phyloP scores from a whole-genome alignment of 2,888 invertebrate species.

The Dasypogon diadema region DNA sequence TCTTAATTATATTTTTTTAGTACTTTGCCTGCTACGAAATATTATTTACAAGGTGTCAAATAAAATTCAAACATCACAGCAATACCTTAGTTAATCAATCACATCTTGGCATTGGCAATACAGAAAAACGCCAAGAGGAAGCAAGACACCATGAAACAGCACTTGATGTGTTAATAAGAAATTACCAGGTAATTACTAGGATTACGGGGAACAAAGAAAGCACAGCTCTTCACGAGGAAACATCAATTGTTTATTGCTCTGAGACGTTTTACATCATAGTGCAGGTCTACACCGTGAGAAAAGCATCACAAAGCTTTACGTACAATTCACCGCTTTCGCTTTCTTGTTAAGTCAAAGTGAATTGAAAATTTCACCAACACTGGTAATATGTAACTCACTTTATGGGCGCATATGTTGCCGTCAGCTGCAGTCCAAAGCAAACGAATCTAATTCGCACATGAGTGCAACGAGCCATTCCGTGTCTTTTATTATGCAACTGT shows the following conservation, averaged over 20 bases:
- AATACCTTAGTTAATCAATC: not conserved
- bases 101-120: not conserved
- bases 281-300: too few relatives aligned
- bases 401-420: not conserved
- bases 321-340: slow-evolving; percentile 29
- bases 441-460: slow-evolving; percentile 16
- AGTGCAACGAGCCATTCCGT: not conserved
- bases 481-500: slow-evolving; percentile 1
- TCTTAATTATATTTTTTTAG: not conserved
- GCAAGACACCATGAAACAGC: not conserved
- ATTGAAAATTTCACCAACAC: slow-evolving; percentile 34
- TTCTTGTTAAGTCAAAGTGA: not conserved
- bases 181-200: slow-evolving; percentile 6
- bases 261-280: slow-evolving; percentile 32
- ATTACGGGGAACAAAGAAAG: slow-evolving; percentile 6
- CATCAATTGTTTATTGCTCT: not conserved
- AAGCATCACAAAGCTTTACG: slow-evolving; percentile 15
- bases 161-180: not conserved
- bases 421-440: too few relatives aligned
- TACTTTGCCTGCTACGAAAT: too few relatives aligned
- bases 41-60: not conserved
- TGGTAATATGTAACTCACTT: slow-evolving; percentile 2
- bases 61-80: not conserved
- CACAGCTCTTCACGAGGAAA: slow-evolving; percentile 27
- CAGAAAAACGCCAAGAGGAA: not conserved